Evolutionary conservation across 1,140 invertebrate species (phyloP).

Genomic region (Halesus radiatus): DNA sequence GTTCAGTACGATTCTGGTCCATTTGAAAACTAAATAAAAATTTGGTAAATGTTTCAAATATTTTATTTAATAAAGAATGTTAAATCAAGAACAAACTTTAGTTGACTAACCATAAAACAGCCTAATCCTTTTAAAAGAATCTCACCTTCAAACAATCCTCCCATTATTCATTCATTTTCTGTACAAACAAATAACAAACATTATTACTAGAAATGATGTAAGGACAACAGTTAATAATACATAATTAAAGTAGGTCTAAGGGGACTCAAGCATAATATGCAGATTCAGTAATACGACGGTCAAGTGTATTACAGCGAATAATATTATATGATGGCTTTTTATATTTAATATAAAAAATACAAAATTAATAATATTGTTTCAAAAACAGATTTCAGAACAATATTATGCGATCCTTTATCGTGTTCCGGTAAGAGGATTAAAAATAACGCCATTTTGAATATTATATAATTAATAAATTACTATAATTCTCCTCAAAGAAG

Average conservation of each 20-base stretch:
- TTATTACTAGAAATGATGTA: constrained; percentile 33
- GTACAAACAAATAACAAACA: constrained; percentile 41
- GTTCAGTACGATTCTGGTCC: not conserved
- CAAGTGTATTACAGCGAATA: constrained; percentile 11
- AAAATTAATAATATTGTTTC: constrained; percentile 39
- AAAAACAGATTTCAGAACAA: constrained; percentile 11
- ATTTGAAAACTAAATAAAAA: constrained; percentile 13
- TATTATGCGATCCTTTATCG: not conserved
- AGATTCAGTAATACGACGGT: constrained; percentile 26
- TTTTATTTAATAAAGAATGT: constrained; percentile 1
- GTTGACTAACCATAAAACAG: constrained; percentile 25
- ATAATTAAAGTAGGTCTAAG: constrained; percentile 15
- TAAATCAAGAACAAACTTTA: constrained; percentile 14
- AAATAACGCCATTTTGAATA: constrained; percentile 20
- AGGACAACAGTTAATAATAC: constrained; percentile 36
- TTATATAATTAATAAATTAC: constrained; percentile 29
- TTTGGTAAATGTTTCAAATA: not conserved
- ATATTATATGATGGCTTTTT: constrained; percentile 30
- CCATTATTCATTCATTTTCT: constrained; percentile 8
- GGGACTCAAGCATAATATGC: not conserved
- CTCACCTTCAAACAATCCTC: constrained; percentile 4
- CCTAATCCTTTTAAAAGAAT: constrained; percentile 19
- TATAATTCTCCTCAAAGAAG: constrained; percentile 30
- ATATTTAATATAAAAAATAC: constrained; percentile 46
- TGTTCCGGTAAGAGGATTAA: constrained; percentile 2